phyloP scores from a whole-genome alignment of 2,113 vertebrate species.

The Ifrita kowaldi region DNA sequence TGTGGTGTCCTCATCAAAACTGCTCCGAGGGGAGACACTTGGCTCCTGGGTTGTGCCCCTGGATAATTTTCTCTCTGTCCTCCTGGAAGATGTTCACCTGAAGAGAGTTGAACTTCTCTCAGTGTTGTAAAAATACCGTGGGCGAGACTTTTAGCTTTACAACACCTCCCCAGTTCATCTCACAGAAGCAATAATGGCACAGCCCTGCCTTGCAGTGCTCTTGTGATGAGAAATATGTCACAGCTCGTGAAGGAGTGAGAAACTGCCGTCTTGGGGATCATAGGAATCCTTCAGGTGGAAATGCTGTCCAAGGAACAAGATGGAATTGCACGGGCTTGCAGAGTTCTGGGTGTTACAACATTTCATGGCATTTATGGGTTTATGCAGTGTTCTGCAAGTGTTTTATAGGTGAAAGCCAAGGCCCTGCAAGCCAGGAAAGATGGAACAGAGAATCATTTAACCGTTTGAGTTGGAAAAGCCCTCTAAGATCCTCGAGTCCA shows the following conservation, averaged over 20 bases:
- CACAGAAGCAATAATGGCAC: background rate
- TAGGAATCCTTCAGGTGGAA: background rate
- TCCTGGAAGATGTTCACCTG: background rate
- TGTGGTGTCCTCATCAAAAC: background rate
- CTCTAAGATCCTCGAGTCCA: background rate
- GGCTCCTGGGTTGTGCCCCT: background rate
- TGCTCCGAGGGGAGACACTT: background rate
- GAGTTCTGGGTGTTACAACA: background rate
- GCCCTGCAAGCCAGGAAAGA: background rate
- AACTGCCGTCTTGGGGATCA: background rate
- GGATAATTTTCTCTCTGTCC: background rate
- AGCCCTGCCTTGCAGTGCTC: background rate
- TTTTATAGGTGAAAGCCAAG: background rate
- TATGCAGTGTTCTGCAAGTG: background rate
- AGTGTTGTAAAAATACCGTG: accelerated
- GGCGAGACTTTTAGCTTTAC: background rate
- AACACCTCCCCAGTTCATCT: background rate
- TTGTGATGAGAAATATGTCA: accelerated
- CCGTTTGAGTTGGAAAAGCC: background rate
- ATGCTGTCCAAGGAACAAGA: background rate
- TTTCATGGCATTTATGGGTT: background rate
- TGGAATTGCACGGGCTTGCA: background rate
- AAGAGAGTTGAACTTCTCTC: background rate
- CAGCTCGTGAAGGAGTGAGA: background rate
- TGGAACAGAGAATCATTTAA: background rate